These are phyloP conservation scores for Drosophila kanekoi DNA, from an alignment of 2,888 invertebrate genomes.

Conservation along the genomic window DNA sequence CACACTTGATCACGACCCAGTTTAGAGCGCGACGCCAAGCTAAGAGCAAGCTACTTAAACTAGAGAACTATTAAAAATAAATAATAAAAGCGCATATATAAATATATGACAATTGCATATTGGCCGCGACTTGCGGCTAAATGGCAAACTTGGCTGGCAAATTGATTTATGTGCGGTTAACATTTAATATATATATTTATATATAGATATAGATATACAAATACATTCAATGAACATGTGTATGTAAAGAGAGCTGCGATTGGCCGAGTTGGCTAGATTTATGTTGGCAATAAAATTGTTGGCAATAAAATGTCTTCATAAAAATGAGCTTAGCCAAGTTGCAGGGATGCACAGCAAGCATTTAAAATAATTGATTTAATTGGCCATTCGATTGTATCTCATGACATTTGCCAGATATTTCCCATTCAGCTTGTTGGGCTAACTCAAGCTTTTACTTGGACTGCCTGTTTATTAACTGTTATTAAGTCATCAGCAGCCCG, in stretches of 20 bases:
- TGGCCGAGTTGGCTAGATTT: constrained; percentile 37
- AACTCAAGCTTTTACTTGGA: constrained; percentile 13
- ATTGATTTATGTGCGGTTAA: constrained; percentile 67
- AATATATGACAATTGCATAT: constrained; percentile 67
- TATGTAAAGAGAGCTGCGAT: constrained; percentile 6
- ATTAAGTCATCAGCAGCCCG: constrained; percentile 61
- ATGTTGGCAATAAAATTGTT: constrained; percentile 64
- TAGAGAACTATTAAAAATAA: constrained; percentile 11
- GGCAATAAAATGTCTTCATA: constrained; percentile 58
- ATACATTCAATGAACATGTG: background rate
- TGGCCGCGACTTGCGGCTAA: constrained; percentile 51
- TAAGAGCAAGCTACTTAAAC: constrained; percentile 10
- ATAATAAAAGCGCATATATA: constrained; percentile 28
- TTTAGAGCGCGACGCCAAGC: constrained; percentile 40
- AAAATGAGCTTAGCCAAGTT: constrained; percentile 15
- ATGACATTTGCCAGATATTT: constrained; percentile 47
- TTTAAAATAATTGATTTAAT: constrained; percentile 66
- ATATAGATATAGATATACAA: too few species aligned
- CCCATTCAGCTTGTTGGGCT: constrained; percentile 10
- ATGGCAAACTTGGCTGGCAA: constrained; percentile 60
- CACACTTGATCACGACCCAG: constrained; percentile 68
- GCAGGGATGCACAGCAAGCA: constrained; percentile 22
- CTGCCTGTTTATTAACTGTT: constrained; percentile 27
- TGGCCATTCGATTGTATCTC: constrained; percentile 34
- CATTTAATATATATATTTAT: constrained; percentile 47